Evolutionary conservation across 2,797 vertebrate species (phyloP).

Genomic region (Hippocampus kuda): DNA sequence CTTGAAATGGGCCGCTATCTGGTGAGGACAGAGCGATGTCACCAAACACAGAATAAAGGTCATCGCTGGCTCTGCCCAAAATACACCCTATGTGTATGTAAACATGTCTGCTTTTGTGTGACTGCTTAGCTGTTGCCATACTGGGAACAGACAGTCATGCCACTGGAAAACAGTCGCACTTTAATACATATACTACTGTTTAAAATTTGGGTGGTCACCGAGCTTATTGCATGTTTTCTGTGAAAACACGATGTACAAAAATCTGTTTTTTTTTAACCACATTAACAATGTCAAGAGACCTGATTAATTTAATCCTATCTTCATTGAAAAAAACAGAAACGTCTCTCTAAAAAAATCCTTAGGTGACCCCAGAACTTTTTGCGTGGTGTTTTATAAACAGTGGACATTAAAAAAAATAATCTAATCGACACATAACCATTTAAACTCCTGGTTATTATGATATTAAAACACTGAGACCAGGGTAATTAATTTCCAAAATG

Average conservation of each 20-base stretch:
- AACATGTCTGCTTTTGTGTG: constrained; percentile 9
- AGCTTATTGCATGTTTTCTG: neutral
- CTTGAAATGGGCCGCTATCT: constrained; percentile 53
- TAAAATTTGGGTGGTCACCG: neutral
- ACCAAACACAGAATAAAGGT: constrained; percentile 58
- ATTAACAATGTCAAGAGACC: neutral
- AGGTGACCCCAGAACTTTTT: neutral
- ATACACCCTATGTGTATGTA: constrained; percentile 29
- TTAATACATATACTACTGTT: neutral
- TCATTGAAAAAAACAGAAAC: neutral
- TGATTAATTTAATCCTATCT: neutral
- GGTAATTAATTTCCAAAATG: neutral
- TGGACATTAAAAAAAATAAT: too few relatives aligned
- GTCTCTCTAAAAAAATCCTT: neutral
- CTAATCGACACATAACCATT: too few relatives aligned
- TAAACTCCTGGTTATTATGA: neutral
- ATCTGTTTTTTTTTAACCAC: neutral
- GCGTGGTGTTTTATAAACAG: neutral
- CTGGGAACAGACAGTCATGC: constrained; percentile 17
- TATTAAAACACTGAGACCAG: neutral
- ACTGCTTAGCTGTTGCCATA: constrained; percentile 23
- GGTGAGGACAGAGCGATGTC: constrained; percentile 57
- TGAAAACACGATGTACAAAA: neutral
- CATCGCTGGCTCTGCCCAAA: constrained; percentile 14
- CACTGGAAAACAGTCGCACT: neutral